phyloP scores from a whole-genome alignment of 2,113 vertebrate genomes.

The Stictonetta naevosa region DNA sequence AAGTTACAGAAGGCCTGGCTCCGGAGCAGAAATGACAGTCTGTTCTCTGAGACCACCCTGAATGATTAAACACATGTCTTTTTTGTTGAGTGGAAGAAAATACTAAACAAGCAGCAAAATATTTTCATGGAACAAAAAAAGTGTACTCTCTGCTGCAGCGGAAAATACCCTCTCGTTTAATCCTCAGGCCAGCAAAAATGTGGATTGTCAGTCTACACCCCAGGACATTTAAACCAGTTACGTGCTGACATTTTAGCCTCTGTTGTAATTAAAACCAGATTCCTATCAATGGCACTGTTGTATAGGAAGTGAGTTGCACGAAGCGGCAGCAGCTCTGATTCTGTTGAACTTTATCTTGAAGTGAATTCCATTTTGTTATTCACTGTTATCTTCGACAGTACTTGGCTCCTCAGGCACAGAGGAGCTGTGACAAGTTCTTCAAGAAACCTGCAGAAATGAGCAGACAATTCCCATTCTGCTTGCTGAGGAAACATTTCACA shows the following conservation, averaged over 20 bases:
- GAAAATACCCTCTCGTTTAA: background rate
- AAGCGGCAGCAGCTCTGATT: background rate
- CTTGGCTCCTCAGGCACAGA: background rate
- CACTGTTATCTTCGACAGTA: background rate
- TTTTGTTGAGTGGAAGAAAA: background rate
- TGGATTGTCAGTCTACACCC: background rate
- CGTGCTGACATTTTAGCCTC: background rate
- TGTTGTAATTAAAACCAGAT: background rate
- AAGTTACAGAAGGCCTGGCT: background rate
- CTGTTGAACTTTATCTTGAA: background rate
- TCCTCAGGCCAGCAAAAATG: background rate
- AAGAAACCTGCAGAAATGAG: background rate
- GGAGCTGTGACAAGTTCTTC: background rate
- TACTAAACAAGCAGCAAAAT: background rate
- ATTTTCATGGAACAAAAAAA: background rate
- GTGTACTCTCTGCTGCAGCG: background rate
- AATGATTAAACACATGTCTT: rapidly evolving
- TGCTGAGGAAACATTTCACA: background rate
- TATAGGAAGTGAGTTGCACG: rapidly evolving
- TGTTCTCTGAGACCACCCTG: background rate
- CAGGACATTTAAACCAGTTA: background rate
- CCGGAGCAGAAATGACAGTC: background rate
- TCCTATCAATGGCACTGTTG: background rate
- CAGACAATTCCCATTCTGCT: background rate
- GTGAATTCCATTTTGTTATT: background rate